A percentile compares a stretch with the other conserved stretches of the same genome.
These are phyloP conservation scores for Proisotoma minuta DNA, from an alignment of 2,888 invertebrate species.

Conservation along the genomic window DNA sequence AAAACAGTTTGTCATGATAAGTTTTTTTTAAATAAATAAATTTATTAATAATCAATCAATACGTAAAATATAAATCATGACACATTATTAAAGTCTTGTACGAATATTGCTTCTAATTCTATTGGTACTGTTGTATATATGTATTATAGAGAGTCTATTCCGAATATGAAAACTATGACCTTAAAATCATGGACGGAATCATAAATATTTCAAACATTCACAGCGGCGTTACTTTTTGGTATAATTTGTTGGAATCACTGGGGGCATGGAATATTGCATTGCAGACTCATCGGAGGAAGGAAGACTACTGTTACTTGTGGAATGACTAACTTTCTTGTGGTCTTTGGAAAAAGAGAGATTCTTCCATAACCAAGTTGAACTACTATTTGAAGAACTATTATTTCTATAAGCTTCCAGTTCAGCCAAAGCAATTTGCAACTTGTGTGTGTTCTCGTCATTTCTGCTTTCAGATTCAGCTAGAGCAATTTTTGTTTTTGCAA, in stretches of 20 bases:
- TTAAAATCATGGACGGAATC: background rate
- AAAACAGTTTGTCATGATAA: no score
- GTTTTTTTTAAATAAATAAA: no score
- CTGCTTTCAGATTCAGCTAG: constrained; percentile 95
- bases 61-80: no score
- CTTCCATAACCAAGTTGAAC: constrained; percentile 39
- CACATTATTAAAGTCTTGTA: no score
- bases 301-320: background rate
- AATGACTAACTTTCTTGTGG: constrained; percentile 6
- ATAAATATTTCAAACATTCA: background rate
- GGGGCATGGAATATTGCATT: background rate
- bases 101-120: no score
- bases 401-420: constrained; percentile 35
- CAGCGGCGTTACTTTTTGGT: background rate
- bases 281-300: no score
- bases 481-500: constrained; percentile 94
- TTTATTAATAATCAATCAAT: no score
- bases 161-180: background rate
- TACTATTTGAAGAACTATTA: constrained; percentile 20
- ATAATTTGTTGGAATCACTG: background rate
- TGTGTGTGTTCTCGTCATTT: constrained; percentile 42
- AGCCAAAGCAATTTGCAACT: constrained; percentile 27
- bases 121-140: no score
- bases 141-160: no score
- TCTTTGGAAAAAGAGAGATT: constrained; percentile 41